Base-by-base conservation (phyloP, 2,888 invertebrate genomes). In the Cryptosula pallasiana region DNA sequence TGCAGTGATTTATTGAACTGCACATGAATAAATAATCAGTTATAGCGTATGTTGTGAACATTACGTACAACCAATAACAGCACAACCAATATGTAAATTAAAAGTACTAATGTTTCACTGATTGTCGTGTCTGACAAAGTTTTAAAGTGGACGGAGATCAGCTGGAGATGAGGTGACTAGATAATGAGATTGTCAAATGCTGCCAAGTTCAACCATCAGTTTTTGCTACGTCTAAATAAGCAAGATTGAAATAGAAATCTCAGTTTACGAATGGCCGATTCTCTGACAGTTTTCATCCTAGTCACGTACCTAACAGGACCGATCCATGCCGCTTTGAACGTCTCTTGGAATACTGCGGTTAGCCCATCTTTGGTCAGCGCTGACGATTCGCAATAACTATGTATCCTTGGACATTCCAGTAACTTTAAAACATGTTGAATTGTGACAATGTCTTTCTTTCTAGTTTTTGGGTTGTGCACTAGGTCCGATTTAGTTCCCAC, bases 401-500 rank as follows among this genome's bases (percentile, higher is more conserved):
- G 63, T 63, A 63, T 34, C 16, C 63, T 2, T n/a, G 25, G 63
- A 5, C 27, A 5, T 5, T 3, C 3, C n/a, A 63, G 63, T 13
- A 32, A 32, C n/a, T 63, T 25, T 32, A 29, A 5, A 29, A 63
- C 32, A 2, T 34, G 29, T 32, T 32, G 63, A 16, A 27, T 16
- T 3, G 27, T 63, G 29, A 63, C 63, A 29, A 63, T 63, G 9
- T 63, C 63, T 32, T 32, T 63, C 32, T 27, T 27, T 16, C 32
- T 63, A 3, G 27, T 27, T 3, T 32, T 9, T 32, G 63, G 27
- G n/a, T 27, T 63, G 34, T 63, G 63, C 27, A 63, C 63, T 5
- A 63, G 63, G 63, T 63, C 63, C 32, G 63, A 63, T n/a, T 63
- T 27, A 13, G 63, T 63, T 63, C 63, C 63, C n/a, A 63, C 63